phyloP scores from a whole-genome alignment of 1,140 invertebrate species.

The Drosophila watanabei region DNA sequence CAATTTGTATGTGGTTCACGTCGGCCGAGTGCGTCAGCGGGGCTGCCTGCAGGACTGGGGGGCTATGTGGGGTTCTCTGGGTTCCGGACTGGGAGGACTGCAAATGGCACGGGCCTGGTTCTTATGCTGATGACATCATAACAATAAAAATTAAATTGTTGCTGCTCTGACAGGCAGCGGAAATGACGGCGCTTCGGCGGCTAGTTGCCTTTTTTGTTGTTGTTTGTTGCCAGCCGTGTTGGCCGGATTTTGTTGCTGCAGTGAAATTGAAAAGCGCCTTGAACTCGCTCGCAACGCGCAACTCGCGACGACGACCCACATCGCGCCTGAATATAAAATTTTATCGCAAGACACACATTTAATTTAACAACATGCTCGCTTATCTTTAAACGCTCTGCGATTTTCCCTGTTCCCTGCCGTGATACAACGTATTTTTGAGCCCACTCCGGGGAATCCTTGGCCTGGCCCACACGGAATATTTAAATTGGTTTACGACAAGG shows the following conservation, averaged over 20 bases:
- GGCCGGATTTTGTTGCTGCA: slow-evolving; percentile 38
- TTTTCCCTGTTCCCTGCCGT: slow-evolving; percentile 35
- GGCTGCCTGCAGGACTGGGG: background rate
- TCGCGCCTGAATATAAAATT: slow-evolving; percentile 53
- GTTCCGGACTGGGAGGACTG: slow-evolving; percentile 11
- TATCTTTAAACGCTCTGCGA: slow-evolving; percentile 56
- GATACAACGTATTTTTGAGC: slow-evolving; percentile 26
- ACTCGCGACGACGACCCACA: slow-evolving; percentile 8
- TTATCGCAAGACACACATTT: slow-evolving; percentile 64
- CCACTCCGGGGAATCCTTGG: slow-evolving; percentile 10
- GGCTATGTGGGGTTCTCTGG: background rate
- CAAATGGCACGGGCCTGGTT: slow-evolving; percentile 47
- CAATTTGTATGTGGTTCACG: slow-evolving; percentile 60
- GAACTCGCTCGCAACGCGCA: slow-evolving; percentile 23
- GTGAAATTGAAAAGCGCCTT: slow-evolving; percentile 55
- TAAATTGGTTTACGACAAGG: slow-evolving; percentile 42
- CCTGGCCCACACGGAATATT: slow-evolving; percentile 40
- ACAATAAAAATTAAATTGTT: slow-evolving; percentile 69
- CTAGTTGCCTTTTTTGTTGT: slow-evolving; percentile 25
- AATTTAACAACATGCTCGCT: slow-evolving; percentile 61
- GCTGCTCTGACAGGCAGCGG: slow-evolving; percentile 56
- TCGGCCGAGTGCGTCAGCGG: slow-evolving; percentile 41
- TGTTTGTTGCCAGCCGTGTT: background rate
- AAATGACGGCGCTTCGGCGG: slow-evolving; percentile 56
- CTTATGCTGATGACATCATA: slow-evolving; percentile 68